These are phyloP conservation scores for Tokudaia tokunoshimensis DNA, from an alignment of 2,797 vertebrate species.

Conservation along the genomic window DNA sequence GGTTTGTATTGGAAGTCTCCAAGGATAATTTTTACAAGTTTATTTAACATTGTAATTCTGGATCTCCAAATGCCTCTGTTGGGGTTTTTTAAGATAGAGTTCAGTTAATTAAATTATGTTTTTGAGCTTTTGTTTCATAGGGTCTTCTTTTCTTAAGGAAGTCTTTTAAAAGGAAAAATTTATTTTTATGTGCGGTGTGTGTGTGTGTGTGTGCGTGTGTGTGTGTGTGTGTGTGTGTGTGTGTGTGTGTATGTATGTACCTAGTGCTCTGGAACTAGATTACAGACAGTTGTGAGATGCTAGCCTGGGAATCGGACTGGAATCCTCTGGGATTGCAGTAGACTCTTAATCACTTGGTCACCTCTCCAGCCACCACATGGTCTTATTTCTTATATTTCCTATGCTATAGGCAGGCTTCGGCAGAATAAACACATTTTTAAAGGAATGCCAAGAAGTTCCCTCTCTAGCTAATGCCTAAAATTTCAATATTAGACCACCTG, in stretches of 20 bases:
- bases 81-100: conserved; percentile 42
- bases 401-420: neutral
- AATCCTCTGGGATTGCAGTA: neutral
- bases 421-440: neutral
- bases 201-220: neutral
- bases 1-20: neutral
- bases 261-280: neutral
- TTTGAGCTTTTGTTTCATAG: neutral
- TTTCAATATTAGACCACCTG: neutral
- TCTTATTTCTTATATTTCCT: neutral
- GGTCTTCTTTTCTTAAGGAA: neutral
- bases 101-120: conserved; percentile 17
- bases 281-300: neutral
- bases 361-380: neutral
- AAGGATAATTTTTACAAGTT: conserved; percentile 19
- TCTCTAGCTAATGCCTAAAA: neutral
- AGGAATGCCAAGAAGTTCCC: neutral
- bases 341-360: neutral
- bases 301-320: neutral
- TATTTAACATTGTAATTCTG: conserved; percentile 37
- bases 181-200: neutral
- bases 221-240: no score
- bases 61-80: neutral
- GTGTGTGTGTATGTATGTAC: neutral
- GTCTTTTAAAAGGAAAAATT: neutral